Evolutionary conservation across 2,113 vertebrate genomes (phyloP).

Genomic region (Asarcornis scutulata): DNA sequence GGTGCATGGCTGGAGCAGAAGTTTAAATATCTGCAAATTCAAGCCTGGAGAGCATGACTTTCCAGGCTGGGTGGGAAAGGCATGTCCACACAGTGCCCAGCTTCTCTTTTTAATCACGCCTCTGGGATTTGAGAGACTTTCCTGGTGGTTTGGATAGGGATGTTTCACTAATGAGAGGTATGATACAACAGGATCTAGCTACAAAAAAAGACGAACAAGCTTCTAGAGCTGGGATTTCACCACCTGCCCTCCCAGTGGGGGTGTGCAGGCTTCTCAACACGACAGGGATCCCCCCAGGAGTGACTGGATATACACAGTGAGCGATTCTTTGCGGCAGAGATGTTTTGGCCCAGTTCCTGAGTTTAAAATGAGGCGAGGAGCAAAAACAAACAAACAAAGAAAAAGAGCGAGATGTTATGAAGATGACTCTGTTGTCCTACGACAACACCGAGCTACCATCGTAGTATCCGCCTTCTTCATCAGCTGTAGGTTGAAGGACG

Average conservation of each 20-base stretch:
- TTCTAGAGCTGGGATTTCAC: not conserved
- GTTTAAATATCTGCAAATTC: not conserved
- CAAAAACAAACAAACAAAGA: conserved; percentile 10
- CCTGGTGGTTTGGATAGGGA: not conserved
- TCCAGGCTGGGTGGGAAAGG: not conserved
- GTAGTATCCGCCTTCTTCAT: conserved; percentile 48
- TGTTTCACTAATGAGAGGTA: not conserved
- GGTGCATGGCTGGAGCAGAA: not conserved
- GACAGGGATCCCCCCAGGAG: not conserved
- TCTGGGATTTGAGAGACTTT: not conserved
- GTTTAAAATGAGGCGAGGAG: conserved; percentile 15
- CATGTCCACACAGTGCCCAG: not conserved
- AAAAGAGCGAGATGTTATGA: conserved; percentile 35
- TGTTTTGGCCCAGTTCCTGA: conserved; percentile 67
- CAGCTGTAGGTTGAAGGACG: conserved; percentile 37
- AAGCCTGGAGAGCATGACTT: not conserved
- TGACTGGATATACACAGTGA: conserved; percentile 29
- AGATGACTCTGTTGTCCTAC: conserved; percentile 1
- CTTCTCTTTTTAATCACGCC: not conserved
- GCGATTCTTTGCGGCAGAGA: conserved; percentile 16
- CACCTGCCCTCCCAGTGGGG: not conserved
- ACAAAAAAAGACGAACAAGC: not conserved
- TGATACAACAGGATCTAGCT: not conserved
- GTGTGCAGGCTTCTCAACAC: not conserved
- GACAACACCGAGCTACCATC: conserved; percentile 60